Percentiles rank a stretch among this genome's conserved stretches.
phyloP scores from a whole-genome alignment of 2,797 vertebrate species.

The Takifugu ocellatus region DNA sequence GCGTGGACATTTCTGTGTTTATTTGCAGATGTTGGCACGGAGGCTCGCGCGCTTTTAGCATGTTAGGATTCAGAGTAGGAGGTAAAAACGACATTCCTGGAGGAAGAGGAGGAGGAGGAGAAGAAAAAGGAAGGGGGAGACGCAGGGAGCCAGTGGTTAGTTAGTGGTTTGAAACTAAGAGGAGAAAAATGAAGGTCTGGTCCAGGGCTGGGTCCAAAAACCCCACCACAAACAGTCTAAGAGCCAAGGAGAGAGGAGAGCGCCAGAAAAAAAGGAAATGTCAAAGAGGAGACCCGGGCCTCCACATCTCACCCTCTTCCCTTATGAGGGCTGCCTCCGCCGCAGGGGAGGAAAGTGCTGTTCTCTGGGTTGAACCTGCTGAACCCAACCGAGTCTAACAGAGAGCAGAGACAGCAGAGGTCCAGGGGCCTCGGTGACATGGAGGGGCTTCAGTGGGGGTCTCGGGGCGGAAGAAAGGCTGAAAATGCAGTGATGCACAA shows the following conservation, averaged over 20 bases:
- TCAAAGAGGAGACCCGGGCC: slow-evolving; percentile 37
- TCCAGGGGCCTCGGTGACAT: slow-evolving; percentile 28
- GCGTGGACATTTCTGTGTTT: slow-evolving; percentile 28
- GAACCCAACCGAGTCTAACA: slow-evolving; percentile 63
- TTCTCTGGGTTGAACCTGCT: slow-evolving; percentile 65
- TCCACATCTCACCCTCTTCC: slow-evolving; percentile 27
- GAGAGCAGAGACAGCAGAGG: slow-evolving; percentile 43
- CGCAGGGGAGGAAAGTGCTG: slow-evolving; percentile 46
- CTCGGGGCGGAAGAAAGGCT: slow-evolving; percentile 10
- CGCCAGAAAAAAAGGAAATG: slow-evolving; percentile 4
- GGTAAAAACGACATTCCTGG: slow-evolving; percentile 71
- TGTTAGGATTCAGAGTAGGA: slow-evolving; percentile 35
- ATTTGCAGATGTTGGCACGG: slow-evolving; percentile 55
- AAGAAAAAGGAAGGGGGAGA: slow-evolving; percentile 18
- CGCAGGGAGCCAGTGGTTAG: slow-evolving; percentile 65
- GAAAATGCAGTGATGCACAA: neutral
- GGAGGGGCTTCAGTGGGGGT: slow-evolving; percentile 20
- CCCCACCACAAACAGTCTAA: slow-evolving; percentile 50
- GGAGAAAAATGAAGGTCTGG: slow-evolving; percentile 72
- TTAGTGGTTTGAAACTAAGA: slow-evolving; percentile 76
- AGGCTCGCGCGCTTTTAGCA: slow-evolving; percentile 32
- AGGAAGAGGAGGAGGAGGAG: slow-evolving; percentile 21
- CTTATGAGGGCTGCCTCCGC: slow-evolving; percentile 45
- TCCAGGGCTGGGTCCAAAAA: slow-evolving; percentile 62
- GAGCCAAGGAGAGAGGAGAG: slow-evolving; percentile 24